Base-by-base conservation (phyloP, 2,888 invertebrate species). In the Trissolcus japonicus region DNA sequence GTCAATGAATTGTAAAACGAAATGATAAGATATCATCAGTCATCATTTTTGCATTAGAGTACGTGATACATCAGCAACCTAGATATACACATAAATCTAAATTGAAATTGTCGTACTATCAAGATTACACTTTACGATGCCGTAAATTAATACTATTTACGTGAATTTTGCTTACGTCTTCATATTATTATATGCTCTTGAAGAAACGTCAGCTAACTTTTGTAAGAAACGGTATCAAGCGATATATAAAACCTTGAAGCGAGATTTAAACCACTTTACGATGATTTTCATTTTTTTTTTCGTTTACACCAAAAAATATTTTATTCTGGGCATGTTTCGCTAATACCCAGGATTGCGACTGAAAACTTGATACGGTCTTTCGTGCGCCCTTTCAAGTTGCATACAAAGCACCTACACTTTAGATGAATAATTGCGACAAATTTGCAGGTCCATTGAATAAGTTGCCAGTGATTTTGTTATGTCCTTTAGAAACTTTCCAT, bases 61-160 rank as follows among this genome's bases (percentile, higher is more conserved):
- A 25, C 14, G 63, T 67, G 19, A 16, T 60, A 55, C 53, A 63
- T 17, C 21, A 35, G n/a, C 57, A 74, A 62, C 67, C 67, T 67
- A 75, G 75, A 75, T 74, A 73, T 41, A 60, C 21, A 61, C 21
- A 50, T 61, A 57, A 62, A 67, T 67, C 53, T 62, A 67, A 74
- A 74, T 62, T 56, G 67, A 67, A 56, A 67, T 74, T 57, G 55
- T 56, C 29, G 50, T 55, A 61, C 35, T 74, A 74, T 74, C 61
- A 73, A 57, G 54, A 19, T 40, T 40, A 13, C 21, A 46, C 57
- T 74, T 74, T 74, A 74, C 67, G 41, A 63, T 29, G 67, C 29
- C 40, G 56, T 74, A 74, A 74, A 74, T 67, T 66, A 67, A 62
- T 68, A 17, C 29, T 67, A 51, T 62, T 74, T 53, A 56, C 51